Evolutionary conservation across 2,113 vertebrate genomes (phyloP), one percentile per base, ranked within the genome.

Genomic region (Macheiramphus alcinus): DNA sequence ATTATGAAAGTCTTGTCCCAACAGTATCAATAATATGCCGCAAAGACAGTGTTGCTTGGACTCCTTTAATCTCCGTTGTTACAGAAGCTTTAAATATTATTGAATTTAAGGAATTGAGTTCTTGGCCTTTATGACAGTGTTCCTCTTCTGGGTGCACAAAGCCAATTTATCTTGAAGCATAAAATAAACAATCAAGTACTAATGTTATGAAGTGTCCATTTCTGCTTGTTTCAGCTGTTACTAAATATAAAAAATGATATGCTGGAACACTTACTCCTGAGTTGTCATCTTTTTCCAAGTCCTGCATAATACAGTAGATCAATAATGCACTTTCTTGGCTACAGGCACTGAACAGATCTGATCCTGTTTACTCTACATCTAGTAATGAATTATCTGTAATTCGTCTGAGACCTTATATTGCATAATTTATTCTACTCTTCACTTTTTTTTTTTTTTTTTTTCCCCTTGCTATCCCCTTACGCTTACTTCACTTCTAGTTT

Each of bases 231-330:
- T 97, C 97, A 95, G 94, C 97, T 85, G 66, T 96, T 96, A 36
- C 95, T 96, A 95, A 97, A 96, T 96, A 95, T 91, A 97, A 96
- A 95, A 96, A 91, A 87, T 86, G 93, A 76, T 97, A 93, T 88
- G 81, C 87, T 91, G 67, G 67, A 94, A 83, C 89, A 78, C 91
- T 96, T 95, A 94, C 36, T 75, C 68, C 78, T 86, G 67, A 94
- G 78, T 90, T 0, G 34, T 68, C 0, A 1, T 87, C 85, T 95
- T 94, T 95, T 88, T 91, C 58, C 47, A 83, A 86, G 74, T 74
- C 63, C 45, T 83, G 67, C 93, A 91, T 93, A 90, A 94, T 83
- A 90, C 38, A 63, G 67, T 74, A 86, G 92, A 97, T 96, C 95
- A 95, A 94, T 97, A 96, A 91, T 95, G 50, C 42, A 38, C 66